Conservation (phyloP, 1,140 invertebrate genomes). For the Eueides isabella region DNA sequence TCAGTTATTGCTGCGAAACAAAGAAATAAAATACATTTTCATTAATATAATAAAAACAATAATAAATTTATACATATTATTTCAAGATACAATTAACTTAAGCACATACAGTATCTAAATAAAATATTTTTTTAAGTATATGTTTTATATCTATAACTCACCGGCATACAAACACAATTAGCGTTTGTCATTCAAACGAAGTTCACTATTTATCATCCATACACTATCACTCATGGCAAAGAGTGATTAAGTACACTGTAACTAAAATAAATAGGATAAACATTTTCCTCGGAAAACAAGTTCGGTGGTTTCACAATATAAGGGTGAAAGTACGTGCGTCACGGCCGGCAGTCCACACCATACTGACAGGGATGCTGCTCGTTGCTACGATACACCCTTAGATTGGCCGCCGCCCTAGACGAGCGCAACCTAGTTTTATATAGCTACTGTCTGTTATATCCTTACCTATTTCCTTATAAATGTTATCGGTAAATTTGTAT, state of each 20-base stretch:
- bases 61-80: background rate
- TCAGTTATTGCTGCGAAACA: background rate
- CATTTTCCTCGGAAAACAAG: conserved; percentile 56
- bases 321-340: conserved; percentile 47
- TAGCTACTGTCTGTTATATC: conserved; percentile 71
- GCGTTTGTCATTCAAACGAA: conserved; percentile 8
- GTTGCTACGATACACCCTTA: conserved; percentile 78
- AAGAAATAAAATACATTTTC: background rate
- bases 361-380: conserved; percentile 74
- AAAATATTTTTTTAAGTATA: background rate
- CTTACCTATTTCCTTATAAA: conserved; percentile 71
- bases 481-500: conserved; percentile 18
- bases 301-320: conserved; percentile 40
- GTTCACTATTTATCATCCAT: conserved; percentile 42
- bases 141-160: conserved; percentile 33
- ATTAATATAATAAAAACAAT: background rate
- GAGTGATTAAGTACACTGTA: conserved; percentile 73
- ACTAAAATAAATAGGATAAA: conserved; percentile 74
- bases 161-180: conserved; percentile 29
- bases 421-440: conserved; percentile 77
- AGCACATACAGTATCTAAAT: background rate
- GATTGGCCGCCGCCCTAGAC: conserved; percentile 76
- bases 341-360: conserved; percentile 50
- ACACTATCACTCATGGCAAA: conserved; percentile 66
- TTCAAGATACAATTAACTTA: background rate